Evolutionary conservation across 2,113 vertebrate genomes (phyloP).

Genomic region (Psophia crepitans): DNA sequence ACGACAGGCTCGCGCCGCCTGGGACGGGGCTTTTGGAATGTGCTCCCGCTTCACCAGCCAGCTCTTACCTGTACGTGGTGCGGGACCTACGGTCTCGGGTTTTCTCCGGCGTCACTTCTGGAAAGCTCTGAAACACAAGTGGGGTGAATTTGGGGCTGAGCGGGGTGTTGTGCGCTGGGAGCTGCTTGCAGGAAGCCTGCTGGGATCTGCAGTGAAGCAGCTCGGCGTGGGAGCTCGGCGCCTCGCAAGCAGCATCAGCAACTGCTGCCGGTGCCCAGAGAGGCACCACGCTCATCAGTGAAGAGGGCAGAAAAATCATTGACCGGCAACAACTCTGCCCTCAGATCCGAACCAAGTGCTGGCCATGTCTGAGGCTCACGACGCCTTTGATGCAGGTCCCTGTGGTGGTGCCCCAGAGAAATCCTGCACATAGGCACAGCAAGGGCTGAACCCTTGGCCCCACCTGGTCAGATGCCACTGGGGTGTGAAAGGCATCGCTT

Average conservation of each 20-base stretch:
- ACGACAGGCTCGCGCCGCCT: not conserved
- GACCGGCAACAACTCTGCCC: not conserved
- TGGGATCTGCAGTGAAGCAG: not conserved
- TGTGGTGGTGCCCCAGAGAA: not conserved
- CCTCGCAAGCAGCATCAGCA: not conserved
- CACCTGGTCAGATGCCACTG: not conserved
- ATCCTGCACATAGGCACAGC: not conserved
- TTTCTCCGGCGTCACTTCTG: rapidly evolving
- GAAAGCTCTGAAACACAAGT: not conserved
- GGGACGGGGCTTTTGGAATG: not conserved
- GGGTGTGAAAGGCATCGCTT: not conserved
- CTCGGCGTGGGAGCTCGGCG: not conserved
- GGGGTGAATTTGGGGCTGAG: not conserved
- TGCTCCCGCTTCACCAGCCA: not conserved
- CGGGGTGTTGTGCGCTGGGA: not conserved
- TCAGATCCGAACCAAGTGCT: not conserved
- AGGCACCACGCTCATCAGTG: not conserved
- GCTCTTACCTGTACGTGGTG: not conserved
- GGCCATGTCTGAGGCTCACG: not conserved
- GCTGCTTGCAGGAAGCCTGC: not conserved
- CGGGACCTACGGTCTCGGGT: rapidly evolving
- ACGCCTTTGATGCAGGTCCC: not conserved
- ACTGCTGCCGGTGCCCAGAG: not conserved
- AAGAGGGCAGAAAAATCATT: not conserved
- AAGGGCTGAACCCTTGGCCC: not conserved